Conservation (phyloP, 2,113 vertebrate species). For the Aramus guarauna region DNA sequence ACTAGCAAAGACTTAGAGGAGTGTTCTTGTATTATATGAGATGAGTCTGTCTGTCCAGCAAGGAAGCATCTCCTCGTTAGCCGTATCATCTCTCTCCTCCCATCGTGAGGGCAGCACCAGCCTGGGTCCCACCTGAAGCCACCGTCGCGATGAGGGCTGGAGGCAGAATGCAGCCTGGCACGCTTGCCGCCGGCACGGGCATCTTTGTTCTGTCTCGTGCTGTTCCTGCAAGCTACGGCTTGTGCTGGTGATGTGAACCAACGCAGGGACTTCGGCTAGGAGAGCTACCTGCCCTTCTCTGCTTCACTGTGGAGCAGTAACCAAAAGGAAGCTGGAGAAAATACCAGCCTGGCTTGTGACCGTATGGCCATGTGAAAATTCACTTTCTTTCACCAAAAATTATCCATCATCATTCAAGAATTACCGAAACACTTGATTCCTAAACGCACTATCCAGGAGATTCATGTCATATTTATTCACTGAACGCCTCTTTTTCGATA, state of each 20-base stretch:
- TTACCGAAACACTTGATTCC: neutral
- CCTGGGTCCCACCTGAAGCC: neutral
- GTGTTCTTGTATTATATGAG: neutral
- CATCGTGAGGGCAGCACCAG: neutral
- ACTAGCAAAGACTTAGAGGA: neutral
- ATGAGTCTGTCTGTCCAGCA: neutral
- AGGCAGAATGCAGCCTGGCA: neutral
- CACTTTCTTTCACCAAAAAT: neutral
- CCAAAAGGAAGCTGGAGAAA: neutral
- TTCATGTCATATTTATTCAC: neutral
- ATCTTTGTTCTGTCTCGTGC: neutral
- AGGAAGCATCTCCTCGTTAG: neutral
- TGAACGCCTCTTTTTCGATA: neutral
- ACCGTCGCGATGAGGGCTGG: neutral
- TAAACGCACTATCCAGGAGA: neutral
- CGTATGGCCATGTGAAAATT: neutral
- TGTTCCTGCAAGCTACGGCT: neutral
- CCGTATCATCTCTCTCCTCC: neutral
- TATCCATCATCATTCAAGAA: accelerated
- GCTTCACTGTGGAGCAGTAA: neutral
- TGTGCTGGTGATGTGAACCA: neutral
- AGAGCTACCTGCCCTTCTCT: neutral
- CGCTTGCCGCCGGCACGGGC: accelerated
- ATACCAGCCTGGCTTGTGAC: neutral
- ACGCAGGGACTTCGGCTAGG: too few relatives aligned